Evolutionary conservation across 2,797 vertebrate genomes (phyloP).

Genomic region (Helarctos malayanus): DNA sequence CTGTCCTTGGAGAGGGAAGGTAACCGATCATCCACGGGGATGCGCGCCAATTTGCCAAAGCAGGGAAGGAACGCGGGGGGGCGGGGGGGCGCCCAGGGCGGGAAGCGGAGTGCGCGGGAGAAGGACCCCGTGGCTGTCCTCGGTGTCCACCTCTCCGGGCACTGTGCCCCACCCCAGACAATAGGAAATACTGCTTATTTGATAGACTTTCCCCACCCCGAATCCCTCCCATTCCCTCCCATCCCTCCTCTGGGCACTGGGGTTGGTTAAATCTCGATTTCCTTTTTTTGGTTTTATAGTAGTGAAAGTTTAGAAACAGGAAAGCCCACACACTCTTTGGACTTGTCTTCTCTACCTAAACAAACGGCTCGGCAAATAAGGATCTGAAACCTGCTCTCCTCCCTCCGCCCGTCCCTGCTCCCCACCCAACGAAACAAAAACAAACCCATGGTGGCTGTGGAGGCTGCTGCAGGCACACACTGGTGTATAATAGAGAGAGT

Average conservation of each 20-base stretch:
- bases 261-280: constrained; percentile 89
- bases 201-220: constrained; percentile 85
- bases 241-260: constrained; percentile 89
- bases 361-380: constrained; percentile 90
- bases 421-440: constrained; percentile 92
- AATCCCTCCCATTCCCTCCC: constrained; percentile 71
- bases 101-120: constrained; percentile 69
- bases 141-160: constrained; percentile 82
- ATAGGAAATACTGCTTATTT: constrained; percentile 90
- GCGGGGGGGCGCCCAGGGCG: constrained; percentile 59
- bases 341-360: constrained; percentile 90
- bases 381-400: constrained; percentile 91
- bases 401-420: constrained; percentile 89
- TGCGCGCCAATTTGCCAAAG: constrained; percentile 75
- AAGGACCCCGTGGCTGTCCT: constrained; percentile 79
- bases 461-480: constrained; percentile 99
- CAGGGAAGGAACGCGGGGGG: constrained; percentile 47
- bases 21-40: constrained; percentile 61
- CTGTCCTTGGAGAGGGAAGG: constrained; percentile 57
- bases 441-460: constrained; percentile 93
- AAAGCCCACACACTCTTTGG: constrained; percentile 93
- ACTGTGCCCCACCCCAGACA: constrained; percentile 73
- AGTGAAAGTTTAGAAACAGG: constrained; percentile 91
- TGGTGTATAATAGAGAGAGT: constrained; percentile 96
- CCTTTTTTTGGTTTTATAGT: constrained; percentile 91